Conservation (phyloP, 2,113 vertebrate species). For the Zosterops lateralis region DNA sequence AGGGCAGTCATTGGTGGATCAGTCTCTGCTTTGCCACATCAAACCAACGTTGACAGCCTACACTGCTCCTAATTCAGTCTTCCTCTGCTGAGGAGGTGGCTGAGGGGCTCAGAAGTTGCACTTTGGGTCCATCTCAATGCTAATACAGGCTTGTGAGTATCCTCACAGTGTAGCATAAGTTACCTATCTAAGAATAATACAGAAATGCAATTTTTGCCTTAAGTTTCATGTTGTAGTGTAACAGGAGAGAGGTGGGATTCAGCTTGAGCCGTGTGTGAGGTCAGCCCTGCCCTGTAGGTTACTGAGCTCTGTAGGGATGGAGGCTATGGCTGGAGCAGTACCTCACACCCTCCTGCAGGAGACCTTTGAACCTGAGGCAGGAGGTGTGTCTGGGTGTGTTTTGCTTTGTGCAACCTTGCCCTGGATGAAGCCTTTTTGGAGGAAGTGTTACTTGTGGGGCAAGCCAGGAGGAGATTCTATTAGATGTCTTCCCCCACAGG, state of each 20-base stretch:
- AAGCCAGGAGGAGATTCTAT: not conserved
- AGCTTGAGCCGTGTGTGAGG: not conserved
- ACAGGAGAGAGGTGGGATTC: not conserved
- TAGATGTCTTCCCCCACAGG: not conserved
- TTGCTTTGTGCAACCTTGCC: not conserved
- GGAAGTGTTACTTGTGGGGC: not conserved
- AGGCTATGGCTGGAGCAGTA: not conserved
- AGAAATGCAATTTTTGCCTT: not conserved
- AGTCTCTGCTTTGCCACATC: not conserved
- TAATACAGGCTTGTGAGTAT: not conserved
- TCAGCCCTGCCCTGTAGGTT: not conserved
- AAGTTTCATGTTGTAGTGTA: not conserved
- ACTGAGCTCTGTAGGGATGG: not conserved
- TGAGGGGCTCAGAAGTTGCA: not conserved
- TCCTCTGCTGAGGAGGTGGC: not conserved
- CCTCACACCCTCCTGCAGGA: not conserved
- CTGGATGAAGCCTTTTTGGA: not conserved
- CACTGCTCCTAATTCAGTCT: not conserved
- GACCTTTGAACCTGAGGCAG: not conserved
- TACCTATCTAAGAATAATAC: not conserved
- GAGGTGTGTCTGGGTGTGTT: not conserved
- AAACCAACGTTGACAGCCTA: rapidly evolving
- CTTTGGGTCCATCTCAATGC: not conserved
- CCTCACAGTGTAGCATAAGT: not conserved
- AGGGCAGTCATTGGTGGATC: not conserved